Evolutionary conservation across 2,888 invertebrate genomes (phyloP).

Genomic region (Criorhina ranunculi): DNA sequence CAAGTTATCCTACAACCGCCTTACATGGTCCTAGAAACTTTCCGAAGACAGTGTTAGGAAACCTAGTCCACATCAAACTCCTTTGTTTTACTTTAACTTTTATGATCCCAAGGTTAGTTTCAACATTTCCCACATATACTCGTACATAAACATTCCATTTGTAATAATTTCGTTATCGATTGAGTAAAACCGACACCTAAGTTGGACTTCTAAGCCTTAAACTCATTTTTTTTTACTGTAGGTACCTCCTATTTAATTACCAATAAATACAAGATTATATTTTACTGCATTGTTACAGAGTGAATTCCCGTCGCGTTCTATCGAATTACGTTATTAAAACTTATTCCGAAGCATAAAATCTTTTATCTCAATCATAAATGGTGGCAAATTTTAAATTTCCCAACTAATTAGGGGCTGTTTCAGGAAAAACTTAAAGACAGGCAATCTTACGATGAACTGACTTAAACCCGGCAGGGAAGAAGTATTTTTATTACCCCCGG

Average conservation of each 20-base stretch:
- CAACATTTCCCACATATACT: not conserved
- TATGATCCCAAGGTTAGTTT: not conserved
- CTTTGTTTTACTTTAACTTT: too few species aligned
- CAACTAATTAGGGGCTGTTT: constrained; percentile 25
- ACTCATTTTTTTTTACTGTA: constrained; percentile 5
- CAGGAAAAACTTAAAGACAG: not conserved
- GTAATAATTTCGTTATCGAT: constrained; percentile 20
- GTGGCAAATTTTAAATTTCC: constrained; percentile 35
- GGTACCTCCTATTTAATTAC: constrained; percentile 19
- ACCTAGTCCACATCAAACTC: too few species aligned
- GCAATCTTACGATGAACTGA: not conserved
- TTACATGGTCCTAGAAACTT: too few species aligned
- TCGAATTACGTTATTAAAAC: constrained; percentile 25
- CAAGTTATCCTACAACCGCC: too few species aligned
- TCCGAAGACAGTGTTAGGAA: too few species aligned
- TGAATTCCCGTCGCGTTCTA: not conserved
- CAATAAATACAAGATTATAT: constrained; percentile 53
- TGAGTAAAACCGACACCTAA: constrained; percentile 25
- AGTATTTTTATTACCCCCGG: constrained; percentile 8
- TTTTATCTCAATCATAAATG: constrained; percentile 28
- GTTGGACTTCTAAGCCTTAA: not conserved
- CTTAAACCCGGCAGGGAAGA: not conserved
- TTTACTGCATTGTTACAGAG: constrained; percentile 36
- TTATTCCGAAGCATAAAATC: constrained; percentile 12
- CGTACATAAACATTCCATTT: constrained; percentile 7